Percentiles rank a stretch among this genome's conserved stretches.
Conservation (phyloP, 2,113 vertebrate genomes). For the Boulengeromyrus knoepffleri region DNA sequence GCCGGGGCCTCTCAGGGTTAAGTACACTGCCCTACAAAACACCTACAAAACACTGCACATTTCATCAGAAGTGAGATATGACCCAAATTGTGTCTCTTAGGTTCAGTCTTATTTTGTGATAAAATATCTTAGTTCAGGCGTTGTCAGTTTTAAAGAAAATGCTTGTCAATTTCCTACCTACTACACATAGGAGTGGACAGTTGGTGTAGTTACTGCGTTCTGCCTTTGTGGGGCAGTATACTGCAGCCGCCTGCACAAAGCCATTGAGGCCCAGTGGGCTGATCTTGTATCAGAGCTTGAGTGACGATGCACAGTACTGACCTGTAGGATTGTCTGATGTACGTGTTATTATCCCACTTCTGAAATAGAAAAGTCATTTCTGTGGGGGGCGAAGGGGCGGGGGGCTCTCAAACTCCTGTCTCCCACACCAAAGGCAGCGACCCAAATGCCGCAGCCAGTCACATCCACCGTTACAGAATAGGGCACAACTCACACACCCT, state of each 20-base stretch:
- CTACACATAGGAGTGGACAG: neutral
- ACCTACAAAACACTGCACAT: neutral
- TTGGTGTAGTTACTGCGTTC: neutral
- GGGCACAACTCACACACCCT: neutral
- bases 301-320: neutral
- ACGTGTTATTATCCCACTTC: neutral
- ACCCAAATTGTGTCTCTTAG: neutral
- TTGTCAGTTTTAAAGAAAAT: neutral
- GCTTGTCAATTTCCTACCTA: neutral
- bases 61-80: neutral
- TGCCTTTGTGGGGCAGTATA: neutral
- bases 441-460: neutral
- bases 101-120: neutral
- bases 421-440: neutral
- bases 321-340: neutral
- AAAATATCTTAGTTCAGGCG: neutral
- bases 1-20: neutral
- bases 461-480: neutral
- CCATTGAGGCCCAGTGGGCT: neutral
- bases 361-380: neutral
- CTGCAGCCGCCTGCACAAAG: neutral
- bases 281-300: neutral
- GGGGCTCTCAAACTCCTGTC: neutral
- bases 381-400: neutral
- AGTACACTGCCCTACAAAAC: neutral